Evolutionary conservation across 2,797 vertebrate species (phyloP).

Genomic region (Menidia menidia): DNA sequence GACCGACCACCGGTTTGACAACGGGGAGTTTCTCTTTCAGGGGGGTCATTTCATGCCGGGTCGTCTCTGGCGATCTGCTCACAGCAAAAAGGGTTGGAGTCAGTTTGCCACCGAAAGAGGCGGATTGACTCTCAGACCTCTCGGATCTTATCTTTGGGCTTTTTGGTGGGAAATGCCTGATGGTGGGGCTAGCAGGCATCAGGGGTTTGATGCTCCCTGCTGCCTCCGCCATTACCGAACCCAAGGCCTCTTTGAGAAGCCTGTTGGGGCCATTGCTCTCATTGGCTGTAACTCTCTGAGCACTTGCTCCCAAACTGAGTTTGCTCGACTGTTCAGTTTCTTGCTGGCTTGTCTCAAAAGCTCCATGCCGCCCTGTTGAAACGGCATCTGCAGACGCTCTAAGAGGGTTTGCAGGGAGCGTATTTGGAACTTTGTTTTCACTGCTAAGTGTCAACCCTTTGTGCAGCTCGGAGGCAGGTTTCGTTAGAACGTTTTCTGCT

Average conservation of each 20-base stretch:
- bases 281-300: constrained; percentile 5
- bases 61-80: constrained; percentile 13
- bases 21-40: constrained; percentile 33
- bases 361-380: constrained; percentile 22
- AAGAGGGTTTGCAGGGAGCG: constrained; percentile 2
- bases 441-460: neutral
- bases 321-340: constrained; percentile 25
- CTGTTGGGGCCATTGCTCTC: constrained; percentile 20
- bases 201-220: constrained; percentile 17
- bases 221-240: constrained; percentile 13
- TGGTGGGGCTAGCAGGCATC: constrained; percentile 35
- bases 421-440: constrained; percentile 28
- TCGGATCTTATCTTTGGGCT: constrained; percentile 48
- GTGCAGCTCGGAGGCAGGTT: constrained; percentile 6
- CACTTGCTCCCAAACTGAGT: constrained; percentile 3
- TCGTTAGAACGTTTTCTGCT: constrained; percentile 34
- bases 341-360: constrained; percentile 7
- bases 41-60: constrained; percentile 21
- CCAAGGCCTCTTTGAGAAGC: constrained; percentile 15
- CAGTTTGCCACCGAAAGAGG: constrained; percentile 18
- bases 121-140: constrained; percentile 26
- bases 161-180: constrained; percentile 43
- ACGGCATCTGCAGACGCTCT: constrained; percentile 8
- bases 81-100: neutral
- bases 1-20: constrained; percentile 14